Base-by-base conservation (phyloP, 1,140 invertebrate species). In the Samia ricini region DNA sequence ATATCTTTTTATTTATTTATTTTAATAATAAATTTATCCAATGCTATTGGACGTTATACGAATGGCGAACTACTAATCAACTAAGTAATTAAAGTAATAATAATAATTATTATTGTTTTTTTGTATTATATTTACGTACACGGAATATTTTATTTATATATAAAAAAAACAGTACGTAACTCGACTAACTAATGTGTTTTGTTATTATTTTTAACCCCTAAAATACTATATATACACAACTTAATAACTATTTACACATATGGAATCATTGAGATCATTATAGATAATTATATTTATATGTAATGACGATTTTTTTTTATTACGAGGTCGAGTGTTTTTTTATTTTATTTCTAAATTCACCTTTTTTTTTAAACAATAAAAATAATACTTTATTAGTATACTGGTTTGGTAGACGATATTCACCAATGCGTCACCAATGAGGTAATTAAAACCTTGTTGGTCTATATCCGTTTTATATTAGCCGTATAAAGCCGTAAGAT, bases 251-350 rank as follows among this genome's bases (percentile, higher is more conserved):
- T 90, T 80, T 89, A 89, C 84, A 87, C 68, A 88, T 74, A 89
- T 86, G 87, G 87, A 90, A 90, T 88, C 82, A 81, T 86, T 90
- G 87, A 90, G 87, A 90, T 90, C 87, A 90, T 82, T 83, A 83
- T 73, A 84, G 23, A 58, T 77, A 81, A 82, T 72, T 85, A n/a
- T 89, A 89, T 73, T 80, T 56, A 68, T 63, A 82, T 71, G 78
- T 71, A 80, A 68, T 69, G 74, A 82, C 67, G 58, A n/a, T n/a
- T n/a, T n/a, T n/a, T n/a, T n/a, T n/a, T 75, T 77, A 29, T 29
- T 29, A 81, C 73, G 79, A 82, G 79, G 77, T 81, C 74, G 74
- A 69, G 58, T 72, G 68, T 67, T 65, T 64, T 72, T 66, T 69
- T 65, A 63, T 79, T 60, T 79, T 83, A 79, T 79, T 74, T 77